phyloP scores from a whole-genome alignment of 2,113 vertebrate genomes.

The Chaetorhynchus papuensis region DNA sequence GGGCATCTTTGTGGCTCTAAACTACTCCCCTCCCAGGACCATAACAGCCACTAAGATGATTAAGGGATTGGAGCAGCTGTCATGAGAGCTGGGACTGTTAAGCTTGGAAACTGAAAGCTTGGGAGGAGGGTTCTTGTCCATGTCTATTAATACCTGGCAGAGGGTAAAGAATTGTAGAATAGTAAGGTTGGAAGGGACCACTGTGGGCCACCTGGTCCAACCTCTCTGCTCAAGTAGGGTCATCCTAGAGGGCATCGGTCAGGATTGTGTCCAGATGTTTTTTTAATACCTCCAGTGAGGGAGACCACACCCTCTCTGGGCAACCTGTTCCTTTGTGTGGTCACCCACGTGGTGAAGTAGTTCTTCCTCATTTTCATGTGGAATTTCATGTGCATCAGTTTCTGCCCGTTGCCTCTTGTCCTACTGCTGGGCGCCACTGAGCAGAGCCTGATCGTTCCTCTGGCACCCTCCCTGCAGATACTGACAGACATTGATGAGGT shows the following conservation, averaged over 20 bases:
- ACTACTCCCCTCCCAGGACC: background rate
- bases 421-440: background rate
- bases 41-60: background rate
- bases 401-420: background rate
- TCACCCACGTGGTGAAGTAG: background rate
- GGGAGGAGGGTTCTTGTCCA: background rate
- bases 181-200: background rate
- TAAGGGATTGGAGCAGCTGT: constrained; percentile 2
- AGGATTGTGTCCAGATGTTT: background rate
- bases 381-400: background rate
- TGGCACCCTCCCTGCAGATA: background rate
- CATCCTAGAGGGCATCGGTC: background rate
- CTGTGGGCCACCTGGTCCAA: background rate
- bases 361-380: background rate
- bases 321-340: background rate
- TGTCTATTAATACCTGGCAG: background rate
- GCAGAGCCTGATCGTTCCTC: background rate
- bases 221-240: background rate
- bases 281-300: background rate
- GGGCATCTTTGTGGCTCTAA: background rate
- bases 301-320: background rate
- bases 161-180: background rate
- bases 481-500: background rate
- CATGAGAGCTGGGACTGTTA: background rate
- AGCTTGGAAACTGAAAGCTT: background rate